Evolutionary conservation across 2,113 vertebrate genomes (phyloP).

Genomic region (Phaethon lepturus): DNA sequence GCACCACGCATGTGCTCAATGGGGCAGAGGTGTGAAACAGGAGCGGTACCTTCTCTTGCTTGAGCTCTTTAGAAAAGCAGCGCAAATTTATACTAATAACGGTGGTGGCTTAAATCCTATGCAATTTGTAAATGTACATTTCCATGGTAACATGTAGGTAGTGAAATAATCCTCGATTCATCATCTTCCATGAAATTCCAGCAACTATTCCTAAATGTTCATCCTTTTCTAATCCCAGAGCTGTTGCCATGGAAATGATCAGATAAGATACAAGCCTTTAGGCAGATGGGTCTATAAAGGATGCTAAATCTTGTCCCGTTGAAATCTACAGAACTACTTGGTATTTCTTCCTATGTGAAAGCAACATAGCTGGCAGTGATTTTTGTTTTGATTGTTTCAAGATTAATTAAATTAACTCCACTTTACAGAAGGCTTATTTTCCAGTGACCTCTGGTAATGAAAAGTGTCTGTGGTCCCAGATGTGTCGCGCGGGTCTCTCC

Average conservation of each 20-base stretch:
- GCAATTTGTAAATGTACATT: constrained; percentile 79
- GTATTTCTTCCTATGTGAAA: constrained; percentile 41
- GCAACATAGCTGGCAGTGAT: neutral
- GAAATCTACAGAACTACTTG: constrained; percentile 38
- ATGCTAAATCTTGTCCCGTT: constrained; percentile 73
- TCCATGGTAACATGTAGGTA: constrained; percentile 75
- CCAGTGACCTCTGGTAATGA: neutral
- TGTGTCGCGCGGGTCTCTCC: neutral
- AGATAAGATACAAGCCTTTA: constrained; percentile 78
- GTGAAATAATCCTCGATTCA: constrained; percentile 78
- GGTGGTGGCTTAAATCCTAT: constrained; percentile 59
- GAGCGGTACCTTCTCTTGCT: neutral
- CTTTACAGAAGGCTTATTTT: neutral
- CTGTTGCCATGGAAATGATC: constrained; percentile 86
- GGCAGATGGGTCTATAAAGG: constrained; percentile 73
- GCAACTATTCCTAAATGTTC: constrained; percentile 78
- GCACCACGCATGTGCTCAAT: rapidly evolving
- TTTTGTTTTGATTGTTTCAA: constrained; percentile 10
- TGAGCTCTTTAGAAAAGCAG: neutral
- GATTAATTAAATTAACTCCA: constrained; percentile 21
- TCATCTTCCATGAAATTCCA: constrained; percentile 79
- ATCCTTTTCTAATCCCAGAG: constrained; percentile 81
- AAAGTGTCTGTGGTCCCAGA: neutral
- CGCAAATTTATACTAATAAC: constrained; percentile 60
- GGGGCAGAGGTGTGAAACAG: neutral